Evolutionary conservation across 2,888 invertebrate genomes (phyloP).

Genomic region (Tenodera sinensis): DNA sequence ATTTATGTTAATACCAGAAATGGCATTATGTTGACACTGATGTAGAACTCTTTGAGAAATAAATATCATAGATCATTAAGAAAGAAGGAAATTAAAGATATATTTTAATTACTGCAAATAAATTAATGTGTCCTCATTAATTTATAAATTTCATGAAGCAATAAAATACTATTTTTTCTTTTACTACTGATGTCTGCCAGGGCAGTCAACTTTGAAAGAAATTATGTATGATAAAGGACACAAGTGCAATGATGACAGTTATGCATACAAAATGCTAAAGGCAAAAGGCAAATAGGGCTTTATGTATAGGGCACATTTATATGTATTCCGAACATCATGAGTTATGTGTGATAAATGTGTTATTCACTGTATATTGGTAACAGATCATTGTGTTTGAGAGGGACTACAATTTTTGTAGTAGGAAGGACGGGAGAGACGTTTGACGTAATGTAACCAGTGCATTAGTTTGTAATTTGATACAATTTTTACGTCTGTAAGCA

Average conservation of each 20-base stretch:
- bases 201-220: neutral
- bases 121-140: neutral
- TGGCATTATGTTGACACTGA: neutral
- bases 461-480: neutral
- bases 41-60: neutral
- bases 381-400: constrained; percentile 27
- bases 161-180: neutral
- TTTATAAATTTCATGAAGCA: neutral
- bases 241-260: neutral
- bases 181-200: neutral
- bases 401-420: constrained; percentile 28
- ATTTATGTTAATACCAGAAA: neutral
- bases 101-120: neutral
- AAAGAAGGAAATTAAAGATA: neutral
- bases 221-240: neutral
- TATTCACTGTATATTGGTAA: constrained; percentile 17
- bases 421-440: neutral
- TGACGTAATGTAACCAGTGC: constrained; percentile 15
- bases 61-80: neutral
- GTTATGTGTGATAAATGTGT: neutral
- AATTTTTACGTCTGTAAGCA: neutral
- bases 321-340: neutral
- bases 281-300: neutral
- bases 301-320: neutral
- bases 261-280: neutral